These are phyloP conservation scores for Bucorvus abyssinicus DNA, from an alignment of 2,797 vertebrate genomes.

Conservation along the genomic window DNA sequence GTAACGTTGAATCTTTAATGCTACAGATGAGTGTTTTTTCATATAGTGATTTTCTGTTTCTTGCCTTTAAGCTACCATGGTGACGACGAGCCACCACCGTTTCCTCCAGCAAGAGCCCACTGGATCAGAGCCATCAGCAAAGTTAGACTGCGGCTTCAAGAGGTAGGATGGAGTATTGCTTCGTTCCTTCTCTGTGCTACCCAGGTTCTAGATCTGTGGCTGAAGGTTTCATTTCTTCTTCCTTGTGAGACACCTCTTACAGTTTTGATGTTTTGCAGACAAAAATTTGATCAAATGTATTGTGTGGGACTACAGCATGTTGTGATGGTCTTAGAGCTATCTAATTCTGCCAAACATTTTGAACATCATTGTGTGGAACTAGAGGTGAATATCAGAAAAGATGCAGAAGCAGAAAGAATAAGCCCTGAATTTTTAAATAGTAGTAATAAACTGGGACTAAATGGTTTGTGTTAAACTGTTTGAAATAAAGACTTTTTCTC, in stretches of 20 bases:
- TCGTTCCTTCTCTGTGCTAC: not conserved
- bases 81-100: constrained; percentile 79
- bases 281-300: not conserved
- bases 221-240: not conserved
- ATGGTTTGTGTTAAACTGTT: not conserved
- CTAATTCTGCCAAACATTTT: not conserved
- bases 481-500: not conserved
- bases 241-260: not conserved
- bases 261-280: not conserved
- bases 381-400: not conserved
- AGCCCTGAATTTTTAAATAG: not conserved
- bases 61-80: constrained; percentile 68
- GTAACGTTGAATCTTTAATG: not conserved
- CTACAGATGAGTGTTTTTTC: not conserved
- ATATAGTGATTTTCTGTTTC: not conserved
- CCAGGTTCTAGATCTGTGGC: not conserved
- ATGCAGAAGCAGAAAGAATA: not conserved
- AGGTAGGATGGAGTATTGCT: constrained; percentile 81
- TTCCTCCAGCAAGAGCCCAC: constrained; percentile 85
- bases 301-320: not conserved
- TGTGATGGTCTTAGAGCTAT: not conserved
- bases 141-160: constrained; percentile 91
- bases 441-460: not conserved
- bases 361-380: not conserved
- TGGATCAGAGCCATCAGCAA: constrained; percentile 97